These are phyloP conservation scores for Idaea aversata DNA, from an alignment of 2,888 invertebrate species.

Conservation along the genomic window DNA sequence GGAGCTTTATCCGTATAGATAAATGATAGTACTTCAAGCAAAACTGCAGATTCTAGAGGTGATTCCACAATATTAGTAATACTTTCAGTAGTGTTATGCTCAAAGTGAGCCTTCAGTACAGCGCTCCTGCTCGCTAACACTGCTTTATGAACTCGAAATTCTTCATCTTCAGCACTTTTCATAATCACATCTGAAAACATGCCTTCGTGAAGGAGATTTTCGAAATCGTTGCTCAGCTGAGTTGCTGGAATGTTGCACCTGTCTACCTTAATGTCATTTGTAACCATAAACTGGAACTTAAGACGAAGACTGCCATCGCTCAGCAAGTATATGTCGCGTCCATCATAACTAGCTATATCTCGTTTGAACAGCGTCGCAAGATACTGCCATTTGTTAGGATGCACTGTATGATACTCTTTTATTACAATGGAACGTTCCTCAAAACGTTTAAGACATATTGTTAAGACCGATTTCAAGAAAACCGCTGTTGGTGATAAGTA, in stretches of 20 bases:
- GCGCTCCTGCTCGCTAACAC: constrained; percentile 67
- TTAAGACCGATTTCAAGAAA: constrained; percentile 64
- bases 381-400: constrained; percentile 72
- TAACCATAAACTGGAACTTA: constrained; percentile 69
- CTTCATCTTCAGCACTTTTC: constrained; percentile 62
- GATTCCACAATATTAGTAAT: constrained; percentile 64
- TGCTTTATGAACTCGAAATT: constrained; percentile 68
- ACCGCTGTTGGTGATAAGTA: constrained; percentile 62
- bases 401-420: constrained; percentile 67
- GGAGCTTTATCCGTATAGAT: constrained; percentile 68
- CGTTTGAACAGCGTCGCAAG: constrained; percentile 65
- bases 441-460: constrained; percentile 64
- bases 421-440: constrained; percentile 68
- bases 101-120: constrained; percentile 70
- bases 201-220: constrained; percentile 60
- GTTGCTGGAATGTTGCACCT: constrained; percentile 52
- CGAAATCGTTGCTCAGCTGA: constrained; percentile 65
- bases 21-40: too few species aligned
- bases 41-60: constrained; percentile 61
- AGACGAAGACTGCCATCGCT: constrained; percentile 66
- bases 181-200: constrained; percentile 67
- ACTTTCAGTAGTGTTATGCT: constrained; percentile 69
- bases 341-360: constrained; percentile 59
- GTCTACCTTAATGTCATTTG: constrained; percentile 65
- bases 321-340: constrained; percentile 55